Conservation (phyloP, 2,113 vertebrate genomes). For the Sceloporus tristichus region DNA sequence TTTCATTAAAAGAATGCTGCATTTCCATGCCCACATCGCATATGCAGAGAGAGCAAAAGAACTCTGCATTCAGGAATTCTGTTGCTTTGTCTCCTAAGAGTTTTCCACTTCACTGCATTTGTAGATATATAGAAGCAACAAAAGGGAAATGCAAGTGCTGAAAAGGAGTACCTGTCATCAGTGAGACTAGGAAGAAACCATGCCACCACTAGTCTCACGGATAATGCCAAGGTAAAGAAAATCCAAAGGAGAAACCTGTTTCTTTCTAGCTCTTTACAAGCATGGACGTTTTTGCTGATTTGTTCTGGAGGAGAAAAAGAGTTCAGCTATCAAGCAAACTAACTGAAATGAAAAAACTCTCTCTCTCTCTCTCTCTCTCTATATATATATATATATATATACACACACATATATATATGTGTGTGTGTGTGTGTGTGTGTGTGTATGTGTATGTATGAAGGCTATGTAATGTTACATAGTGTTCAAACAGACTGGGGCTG, state of each 20-base stretch:
- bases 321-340: too few relatives aligned
- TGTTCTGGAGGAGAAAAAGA: not conserved
- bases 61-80: not conserved
- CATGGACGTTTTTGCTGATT: not conserved
- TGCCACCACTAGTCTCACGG: too few relatives aligned
- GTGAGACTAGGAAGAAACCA: not conserved
- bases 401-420: too few relatives aligned
- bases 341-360: too few relatives aligned
- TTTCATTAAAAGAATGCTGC: conserved; percentile 38
- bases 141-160: conserved; percentile 17
- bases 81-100: conserved; percentile 13
- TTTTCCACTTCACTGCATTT: conserved; percentile 4
- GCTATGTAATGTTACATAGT: too few relatives aligned
- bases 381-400: too few relatives aligned
- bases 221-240: not conserved
- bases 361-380: too few relatives aligned
- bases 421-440: too few relatives aligned
- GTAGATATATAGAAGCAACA: not conserved
- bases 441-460: too few relatives aligned
- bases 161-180: accelerated
- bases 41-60: conserved; percentile 17
- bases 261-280: not conserved
- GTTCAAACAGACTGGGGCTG: too few relatives aligned
- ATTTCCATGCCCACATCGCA: conserved; percentile 28
- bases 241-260: not conserved